Evolutionary conservation across 2,888 invertebrate genomes (phyloP), one percentile per base, ranked within the genome.

Genomic region (Mythimna ferrago): DNA sequence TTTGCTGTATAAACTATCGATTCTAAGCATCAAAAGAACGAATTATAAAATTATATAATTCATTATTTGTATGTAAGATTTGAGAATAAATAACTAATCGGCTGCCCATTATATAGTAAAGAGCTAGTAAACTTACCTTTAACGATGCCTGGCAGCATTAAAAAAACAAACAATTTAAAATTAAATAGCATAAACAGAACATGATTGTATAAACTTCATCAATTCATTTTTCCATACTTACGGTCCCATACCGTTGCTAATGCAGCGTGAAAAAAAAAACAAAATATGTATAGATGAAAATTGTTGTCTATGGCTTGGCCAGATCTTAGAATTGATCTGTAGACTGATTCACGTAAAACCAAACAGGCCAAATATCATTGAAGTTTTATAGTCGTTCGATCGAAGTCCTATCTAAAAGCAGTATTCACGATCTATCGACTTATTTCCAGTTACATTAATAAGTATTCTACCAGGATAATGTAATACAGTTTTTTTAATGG

Each of bases 231-330:
- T 63, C n/a, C 9, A 57, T 83, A 90, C 93, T 92, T 88, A 93
- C 93, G 85, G 78, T 87, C 88, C 56, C 81, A 84, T 74, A 82
- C 76, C n/a, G 66, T 86, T 66, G 88, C 93, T 93, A 87, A 65
- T 63, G 86, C 78, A 78, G 93, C 92, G 71, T 92, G 89, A 91
- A 48, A 92, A 82, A 48, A 80, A 63, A 71, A 71, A 61, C 71
- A 60, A 14, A 11, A 41, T 32, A 11, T 19, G 5, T 48, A 19
- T 6, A 6, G 6, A 48, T 48, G 11, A 44, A 48, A 16, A 48
- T 48, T 48, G 6, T 48, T 48, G 9, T 41, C 9, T 38, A 26
- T 26, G 26, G 26, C 26, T 26, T 26, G 26, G 26, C 26, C 26
- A 26, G 26, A 26, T 26, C 26, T 26, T 26, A 26, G 26, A 26